phyloP scores from a whole-genome alignment of 1,140 invertebrate species.

The Phocides pigmalion region DNA sequence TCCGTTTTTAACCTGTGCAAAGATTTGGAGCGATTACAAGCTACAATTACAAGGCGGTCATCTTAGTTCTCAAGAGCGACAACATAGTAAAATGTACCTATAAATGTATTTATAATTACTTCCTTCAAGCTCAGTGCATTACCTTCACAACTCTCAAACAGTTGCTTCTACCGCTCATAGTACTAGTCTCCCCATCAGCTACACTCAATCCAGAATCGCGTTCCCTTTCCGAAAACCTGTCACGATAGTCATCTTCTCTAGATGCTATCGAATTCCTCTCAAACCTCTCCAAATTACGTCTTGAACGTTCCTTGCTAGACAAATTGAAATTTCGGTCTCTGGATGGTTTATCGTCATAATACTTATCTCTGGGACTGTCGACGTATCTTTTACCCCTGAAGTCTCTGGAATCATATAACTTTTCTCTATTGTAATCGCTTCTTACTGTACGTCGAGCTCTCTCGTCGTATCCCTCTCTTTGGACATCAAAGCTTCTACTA shows the following conservation, averaged over 20 bases:
- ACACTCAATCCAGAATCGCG: conserved; percentile 69
- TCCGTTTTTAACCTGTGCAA: too few species aligned
- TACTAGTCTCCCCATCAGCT: conserved; percentile 69
- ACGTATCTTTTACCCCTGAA: conserved; percentile 51
- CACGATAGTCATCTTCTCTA: conserved; percentile 63
- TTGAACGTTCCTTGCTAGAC: conserved; percentile 50
- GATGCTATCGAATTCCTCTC: conserved; percentile 64
- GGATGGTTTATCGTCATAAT: conserved; percentile 59
- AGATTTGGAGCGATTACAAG: too few species aligned
- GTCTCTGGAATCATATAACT: conserved; percentile 43
- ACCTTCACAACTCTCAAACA: conserved; percentile 72
- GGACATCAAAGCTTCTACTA: conserved; percentile 67
- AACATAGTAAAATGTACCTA: too few species aligned
- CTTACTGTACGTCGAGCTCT: conserved; percentile 52
- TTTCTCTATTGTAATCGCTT: conserved; percentile 54
- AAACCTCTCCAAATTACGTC: conserved; percentile 56
- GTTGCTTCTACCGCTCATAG: conserved; percentile 67
- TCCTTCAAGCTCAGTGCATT: conserved; percentile 22
- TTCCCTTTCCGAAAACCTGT: conserved; percentile 64
- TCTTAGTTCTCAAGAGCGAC: too few species aligned
- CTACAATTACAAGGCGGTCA: too few species aligned
- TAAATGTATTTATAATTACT: too few species aligned
- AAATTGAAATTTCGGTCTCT: conserved; percentile 39
- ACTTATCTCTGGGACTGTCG: conserved; percentile 52
- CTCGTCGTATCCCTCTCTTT: conserved; percentile 56